A percentile compares a stretch with the other conserved stretches of the same genome.
These are phyloP conservation scores for Platygyra sinensis DNA, from an alignment of 64 coral and sea anemone genomes.

Conservation along the genomic window DNA sequence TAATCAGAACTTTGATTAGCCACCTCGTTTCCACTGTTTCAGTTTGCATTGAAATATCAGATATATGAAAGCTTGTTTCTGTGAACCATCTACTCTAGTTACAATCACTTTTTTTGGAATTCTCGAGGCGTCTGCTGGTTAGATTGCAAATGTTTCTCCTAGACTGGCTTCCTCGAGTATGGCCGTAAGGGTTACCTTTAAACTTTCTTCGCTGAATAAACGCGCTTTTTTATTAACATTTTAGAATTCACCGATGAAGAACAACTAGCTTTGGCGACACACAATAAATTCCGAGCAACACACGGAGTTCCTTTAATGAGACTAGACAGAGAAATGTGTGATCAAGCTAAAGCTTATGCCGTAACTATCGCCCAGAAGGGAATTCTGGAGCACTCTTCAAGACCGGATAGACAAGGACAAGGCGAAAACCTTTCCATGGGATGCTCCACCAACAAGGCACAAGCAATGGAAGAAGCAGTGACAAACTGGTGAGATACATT, in stretches of 20 bases:
- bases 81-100: no score
- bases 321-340: constrained; percentile 62
- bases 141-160: no score
- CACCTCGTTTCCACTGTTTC: no score
- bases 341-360: constrained; percentile 51
- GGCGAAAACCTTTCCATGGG: constrained; percentile 52
- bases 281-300: constrained; percentile 63
- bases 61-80: no score
- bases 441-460: neutral
- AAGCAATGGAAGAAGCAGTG: constrained; percentile 18
- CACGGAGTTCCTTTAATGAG: constrained; percentile 37
- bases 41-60: no score
- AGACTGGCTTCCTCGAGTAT: no score
- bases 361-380: constrained; percentile 1
- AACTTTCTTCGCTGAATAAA: neutral
- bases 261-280: constrained; percentile 29
- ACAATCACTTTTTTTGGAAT: no score
- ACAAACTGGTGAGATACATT: constrained; percentile 28
- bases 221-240: neutral
- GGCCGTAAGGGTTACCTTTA: no score
- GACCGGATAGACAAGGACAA: neutral
- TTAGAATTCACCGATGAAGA: constrained; percentile 20
- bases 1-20: no score
- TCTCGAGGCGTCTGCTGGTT: no score
- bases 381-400: constrained; percentile 20